A percentile compares a stretch with the other conserved stretches of the same genome.
phyloP scores from a whole-genome alignment of 2,113 vertebrate genomes.

The Nibea coibor region DNA sequence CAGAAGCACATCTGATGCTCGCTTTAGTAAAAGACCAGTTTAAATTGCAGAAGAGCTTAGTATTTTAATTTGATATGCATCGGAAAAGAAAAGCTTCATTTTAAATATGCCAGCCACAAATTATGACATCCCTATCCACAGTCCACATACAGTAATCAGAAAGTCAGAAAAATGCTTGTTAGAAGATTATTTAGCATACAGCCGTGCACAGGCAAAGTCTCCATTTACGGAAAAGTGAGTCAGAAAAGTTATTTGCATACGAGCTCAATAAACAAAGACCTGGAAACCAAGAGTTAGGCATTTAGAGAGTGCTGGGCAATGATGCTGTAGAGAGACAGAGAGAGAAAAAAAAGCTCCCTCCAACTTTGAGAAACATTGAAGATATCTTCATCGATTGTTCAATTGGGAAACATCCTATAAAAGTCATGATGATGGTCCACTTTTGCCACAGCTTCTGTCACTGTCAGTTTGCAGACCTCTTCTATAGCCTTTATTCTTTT shows the following conservation, averaged over 20 bases:
- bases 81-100: not conserved
- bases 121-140: not conserved
- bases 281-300: not conserved
- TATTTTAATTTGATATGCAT: not conserved
- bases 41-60: not conserved
- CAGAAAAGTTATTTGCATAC: slow-evolving; percentile 4
- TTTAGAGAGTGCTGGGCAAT: slow-evolving; percentile 21
- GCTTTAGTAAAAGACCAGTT: not conserved
- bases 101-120: not conserved
- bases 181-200: not conserved
- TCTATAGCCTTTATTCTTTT: too few species aligned
- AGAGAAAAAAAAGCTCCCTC: slow-evolving; percentile 4
- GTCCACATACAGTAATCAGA: not conserved
- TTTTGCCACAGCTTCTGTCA: too few species aligned
- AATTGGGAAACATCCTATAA: slow-evolving; percentile 45
- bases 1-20: slow-evolving; percentile 24
- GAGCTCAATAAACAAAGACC: not conserved
- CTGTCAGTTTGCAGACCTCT: too few species aligned
- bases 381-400: too few species aligned
- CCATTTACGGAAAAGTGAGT: not conserved
- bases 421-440: too few species aligned
- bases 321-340: not conserved
- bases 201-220: not conserved
- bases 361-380: not conserved
- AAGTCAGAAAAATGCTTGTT: not conserved